Evolutionary conservation across 64 coral and sea anemone species (phyloP).

Genomic region (Montipora cactus): DNA sequence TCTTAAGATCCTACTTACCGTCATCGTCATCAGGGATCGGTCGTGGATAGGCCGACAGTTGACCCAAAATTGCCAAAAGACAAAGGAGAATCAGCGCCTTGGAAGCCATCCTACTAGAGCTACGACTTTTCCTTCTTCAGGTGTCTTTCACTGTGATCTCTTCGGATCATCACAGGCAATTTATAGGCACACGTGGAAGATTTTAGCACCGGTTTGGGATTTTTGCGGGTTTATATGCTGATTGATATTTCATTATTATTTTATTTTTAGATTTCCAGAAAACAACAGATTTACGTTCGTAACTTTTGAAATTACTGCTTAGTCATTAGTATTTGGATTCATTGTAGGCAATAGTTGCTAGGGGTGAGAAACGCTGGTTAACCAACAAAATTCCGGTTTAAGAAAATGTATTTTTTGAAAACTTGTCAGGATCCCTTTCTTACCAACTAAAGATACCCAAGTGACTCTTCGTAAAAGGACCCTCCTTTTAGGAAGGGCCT

Average conservation of each 20-base stretch:
- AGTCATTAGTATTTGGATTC: no score
- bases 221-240: not conserved
- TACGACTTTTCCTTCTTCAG: not conserved
- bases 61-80: not conserved
- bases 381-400: no score
- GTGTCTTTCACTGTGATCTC: not conserved
- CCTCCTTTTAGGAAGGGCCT: no score
- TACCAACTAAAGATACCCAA: no score
- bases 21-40: not conserved
- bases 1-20: not conserved
- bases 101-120: not conserved
- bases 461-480: no score
- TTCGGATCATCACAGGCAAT: not conserved
- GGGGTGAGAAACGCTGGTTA: no score
- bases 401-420: no score
- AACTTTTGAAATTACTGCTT: not conserved
- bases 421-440: no score
- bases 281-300: not conserved
- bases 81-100: not conserved
- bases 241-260: not conserved
- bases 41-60: not conserved
- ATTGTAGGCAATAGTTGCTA: no score
- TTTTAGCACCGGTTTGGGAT: not conserved
- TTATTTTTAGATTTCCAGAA: not conserved
- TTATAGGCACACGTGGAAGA: not conserved